Evolutionary conservation across 2,113 vertebrate species (phyloP), one percentile per base, ranked within the genome.

Genomic region (Xenus cinereus): DNA sequence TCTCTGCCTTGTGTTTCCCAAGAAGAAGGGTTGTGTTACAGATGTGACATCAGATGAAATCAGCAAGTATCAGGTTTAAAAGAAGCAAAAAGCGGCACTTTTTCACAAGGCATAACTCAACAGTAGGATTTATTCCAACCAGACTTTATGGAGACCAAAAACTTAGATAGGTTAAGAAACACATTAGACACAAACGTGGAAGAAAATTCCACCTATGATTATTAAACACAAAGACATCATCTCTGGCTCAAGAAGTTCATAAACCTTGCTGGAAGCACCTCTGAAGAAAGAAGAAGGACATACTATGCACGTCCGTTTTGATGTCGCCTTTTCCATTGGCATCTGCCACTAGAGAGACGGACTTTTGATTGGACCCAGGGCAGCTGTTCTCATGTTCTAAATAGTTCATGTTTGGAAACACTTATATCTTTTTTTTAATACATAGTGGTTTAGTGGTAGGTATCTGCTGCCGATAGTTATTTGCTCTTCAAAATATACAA

Each of bases 291-390:
- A 9, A 87, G 30, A 4, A 76, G 26, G 32, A 62, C 18, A 82
- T 12, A 62, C 5, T 23, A 35, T 2, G 4, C 3, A 19, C 4
- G 9, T 27, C 2, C 8, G 53, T 77, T 62, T 67, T 62, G 24
- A 75, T 41, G 3, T 10, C 23, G 10, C 56, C 56, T 75, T 75
- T 88, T 56, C 56, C 28, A 62, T 4, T n/a, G n/a, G 23, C 14
- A 57, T 43, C 20, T 75, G 60, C 15, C 18, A 35, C 14, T 63
- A 81, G 33, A 45, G 33, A 93, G 43, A 73, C 1, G 9, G 24
- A 80, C 24, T 78, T 63, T 18, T 15, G 15, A 18, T 48, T 12
- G 0, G 0, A 75, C 1, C 2, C 15, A 71, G 10, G 22, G 30
- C 33, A 75, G 46, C 30, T 87, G 68, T 56, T 75, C 10, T 63